Evolutionary conservation across 2,797 vertebrate genomes (phyloP).

Genomic region (Poeciliopsis presidionis): DNA sequence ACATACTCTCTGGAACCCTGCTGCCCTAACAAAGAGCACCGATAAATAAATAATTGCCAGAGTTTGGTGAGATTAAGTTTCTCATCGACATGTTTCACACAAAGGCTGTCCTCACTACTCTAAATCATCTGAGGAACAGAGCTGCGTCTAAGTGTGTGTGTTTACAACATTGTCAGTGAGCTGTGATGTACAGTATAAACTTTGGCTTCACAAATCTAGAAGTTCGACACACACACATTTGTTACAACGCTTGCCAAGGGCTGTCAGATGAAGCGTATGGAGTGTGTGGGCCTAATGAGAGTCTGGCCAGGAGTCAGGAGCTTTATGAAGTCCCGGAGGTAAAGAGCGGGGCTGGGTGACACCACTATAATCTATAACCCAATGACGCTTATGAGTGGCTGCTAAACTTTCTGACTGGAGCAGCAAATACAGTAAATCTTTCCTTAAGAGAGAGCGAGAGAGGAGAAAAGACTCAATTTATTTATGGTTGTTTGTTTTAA

Average conservation of each 20-base stretch:
- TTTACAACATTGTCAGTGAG: conserved; percentile 49
- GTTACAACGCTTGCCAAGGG: conserved; percentile 46
- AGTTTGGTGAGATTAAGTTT: conserved; percentile 56
- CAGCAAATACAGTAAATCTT: conserved; percentile 30
- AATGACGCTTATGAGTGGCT: conserved; percentile 66
- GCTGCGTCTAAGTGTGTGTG: conserved; percentile 12
- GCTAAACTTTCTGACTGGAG: conserved; percentile 40
- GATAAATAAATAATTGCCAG: conserved; percentile 67
- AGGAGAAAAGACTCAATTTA: conserved; percentile 11
- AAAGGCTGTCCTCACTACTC: conserved; percentile 37
- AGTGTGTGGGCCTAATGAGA: conserved; percentile 63
- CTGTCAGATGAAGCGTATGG: conserved; percentile 68
- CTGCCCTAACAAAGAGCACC: conserved; percentile 52
- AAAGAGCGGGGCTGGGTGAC: conserved; percentile 59
- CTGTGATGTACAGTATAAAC: conserved; percentile 28
- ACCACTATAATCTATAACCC: conserved; percentile 71
- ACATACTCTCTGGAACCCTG: conserved; percentile 45
- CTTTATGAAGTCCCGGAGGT: conserved; percentile 75
- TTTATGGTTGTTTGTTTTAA: conserved; percentile 25
- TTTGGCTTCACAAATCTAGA: conserved; percentile 37
- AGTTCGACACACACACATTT: conserved; percentile 37
- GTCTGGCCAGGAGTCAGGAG: conserved; percentile 66
- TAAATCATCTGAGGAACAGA: conserved; percentile 47
- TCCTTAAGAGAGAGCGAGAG: conserved; percentile 28
- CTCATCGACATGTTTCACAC: conserved; percentile 60